Evolutionary conservation across 1,140 invertebrate genomes (phyloP).

Genomic region (Coptotermes formosanus): DNA sequence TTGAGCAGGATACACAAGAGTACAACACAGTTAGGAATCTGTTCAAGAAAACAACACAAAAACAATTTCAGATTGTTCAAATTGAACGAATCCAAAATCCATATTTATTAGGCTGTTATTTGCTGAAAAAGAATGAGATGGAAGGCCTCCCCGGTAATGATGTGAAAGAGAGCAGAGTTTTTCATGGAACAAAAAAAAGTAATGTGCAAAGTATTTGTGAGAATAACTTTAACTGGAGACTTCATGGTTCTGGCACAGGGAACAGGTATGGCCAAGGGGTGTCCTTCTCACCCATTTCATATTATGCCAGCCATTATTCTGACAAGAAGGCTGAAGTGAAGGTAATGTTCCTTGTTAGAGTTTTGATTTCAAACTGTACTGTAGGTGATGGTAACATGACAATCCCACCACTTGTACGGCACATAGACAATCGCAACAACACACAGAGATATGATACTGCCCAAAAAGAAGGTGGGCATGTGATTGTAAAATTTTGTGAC

Average conservation of each 20-base stretch:
- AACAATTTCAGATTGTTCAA: slow-evolving; percentile 20
- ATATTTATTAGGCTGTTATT: slow-evolving; percentile 36
- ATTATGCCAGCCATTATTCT: slow-evolving; percentile 42
- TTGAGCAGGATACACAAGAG: not conserved
- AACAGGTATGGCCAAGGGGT: slow-evolving; percentile 42
- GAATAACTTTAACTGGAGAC: slow-evolving; percentile 44
- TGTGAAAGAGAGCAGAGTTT: slow-evolving; percentile 37
- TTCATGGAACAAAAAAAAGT: slow-evolving; percentile 41
- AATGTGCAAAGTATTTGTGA: slow-evolving; percentile 38
- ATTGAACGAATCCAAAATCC: slow-evolving; percentile 37
- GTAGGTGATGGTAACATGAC: not conserved
- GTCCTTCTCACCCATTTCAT: slow-evolving; percentile 40
- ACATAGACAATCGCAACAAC: not conserved
- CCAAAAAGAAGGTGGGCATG: slow-evolving; percentile 37
- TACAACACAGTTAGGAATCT: not conserved
- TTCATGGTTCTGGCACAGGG: slow-evolving; percentile 37
- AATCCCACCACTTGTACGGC: not conserved
- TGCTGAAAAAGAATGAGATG: slow-evolving; percentile 38
- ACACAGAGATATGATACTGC: slow-evolving; percentile 39
- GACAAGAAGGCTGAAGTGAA: slow-evolving; percentile 36
- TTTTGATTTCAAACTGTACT: not conserved
- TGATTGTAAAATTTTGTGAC: slow-evolving; percentile 43
- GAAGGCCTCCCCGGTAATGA: slow-evolving; percentile 23
- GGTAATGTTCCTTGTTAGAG: slow-evolving; percentile 39
- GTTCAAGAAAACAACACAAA: not conserved